A percentile compares a stretch with the other conserved stretches of the same genome.
Conservation (phyloP, 2,888 invertebrate species). For the Hirtodrosophila confusa region DNA sequence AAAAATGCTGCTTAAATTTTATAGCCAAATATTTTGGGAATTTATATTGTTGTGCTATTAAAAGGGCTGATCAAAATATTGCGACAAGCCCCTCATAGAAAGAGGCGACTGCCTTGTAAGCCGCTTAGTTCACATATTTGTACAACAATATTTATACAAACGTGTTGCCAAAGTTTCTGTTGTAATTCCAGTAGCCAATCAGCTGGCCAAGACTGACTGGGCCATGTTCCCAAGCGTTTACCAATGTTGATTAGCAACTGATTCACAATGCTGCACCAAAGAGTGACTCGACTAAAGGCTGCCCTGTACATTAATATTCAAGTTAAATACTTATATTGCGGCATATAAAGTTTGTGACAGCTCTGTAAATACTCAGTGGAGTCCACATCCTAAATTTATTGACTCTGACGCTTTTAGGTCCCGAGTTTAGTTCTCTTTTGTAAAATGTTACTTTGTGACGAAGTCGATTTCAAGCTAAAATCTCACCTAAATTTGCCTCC, state of each 20-base stretch:
- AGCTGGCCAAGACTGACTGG: constrained; percentile 8
- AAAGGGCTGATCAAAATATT: constrained; percentile 70
- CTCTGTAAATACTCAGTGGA: too few species aligned
- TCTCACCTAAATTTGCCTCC: too few species aligned
- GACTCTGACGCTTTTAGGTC: too few species aligned
- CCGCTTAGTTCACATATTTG: constrained; percentile 57
- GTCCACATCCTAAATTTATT: too few species aligned
- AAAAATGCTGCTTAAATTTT: constrained; percentile 39
- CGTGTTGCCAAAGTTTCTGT: constrained; percentile 45
- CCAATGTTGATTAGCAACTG: constrained; percentile 34
- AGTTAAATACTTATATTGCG: too few species aligned
- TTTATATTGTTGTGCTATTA: constrained; percentile 44
- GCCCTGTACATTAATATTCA: constrained; percentile 12
- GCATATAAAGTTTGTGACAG: too few species aligned
- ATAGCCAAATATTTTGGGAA: constrained; percentile 69
- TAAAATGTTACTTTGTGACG: too few species aligned
- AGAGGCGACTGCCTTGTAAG: constrained; percentile 53
- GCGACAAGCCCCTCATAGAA: constrained; percentile 54
- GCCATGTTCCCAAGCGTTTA: constrained; percentile 9
- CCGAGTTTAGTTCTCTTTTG: too few species aligned
- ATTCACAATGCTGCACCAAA: constrained; percentile 6
- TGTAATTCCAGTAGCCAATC: constrained; percentile 57
- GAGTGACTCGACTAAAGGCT: constrained; percentile 7
- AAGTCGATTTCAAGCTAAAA: too few species aligned
- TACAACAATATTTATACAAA: constrained; percentile 18